Conservation (phyloP, 2,797 vertebrate species). For the Dromococcyx pavoninus region DNA sequence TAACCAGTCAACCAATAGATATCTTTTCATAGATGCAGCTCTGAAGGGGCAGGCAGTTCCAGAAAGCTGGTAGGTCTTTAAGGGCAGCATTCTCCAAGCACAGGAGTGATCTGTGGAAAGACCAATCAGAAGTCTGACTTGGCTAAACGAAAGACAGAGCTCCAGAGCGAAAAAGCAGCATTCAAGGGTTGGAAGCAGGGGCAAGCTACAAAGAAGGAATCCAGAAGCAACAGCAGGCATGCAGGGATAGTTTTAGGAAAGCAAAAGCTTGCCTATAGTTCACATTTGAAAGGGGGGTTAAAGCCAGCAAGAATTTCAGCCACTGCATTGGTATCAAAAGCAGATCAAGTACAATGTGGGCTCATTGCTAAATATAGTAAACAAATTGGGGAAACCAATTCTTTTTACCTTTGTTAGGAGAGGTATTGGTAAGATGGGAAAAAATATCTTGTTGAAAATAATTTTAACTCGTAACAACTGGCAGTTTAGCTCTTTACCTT, state of each 20-base stretch:
- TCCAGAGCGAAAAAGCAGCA: neutral
- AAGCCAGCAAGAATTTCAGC: neutral
- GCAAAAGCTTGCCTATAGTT: neutral
- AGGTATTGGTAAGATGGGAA: neutral
- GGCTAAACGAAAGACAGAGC: neutral
- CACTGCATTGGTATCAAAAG: neutral
- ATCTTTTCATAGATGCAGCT: neutral
- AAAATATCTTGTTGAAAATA: neutral
- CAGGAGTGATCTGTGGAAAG: neutral
- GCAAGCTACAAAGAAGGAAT: neutral
- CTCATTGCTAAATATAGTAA: neutral
- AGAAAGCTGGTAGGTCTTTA: neutral
- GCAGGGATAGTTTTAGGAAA: neutral
- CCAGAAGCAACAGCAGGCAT: neutral
- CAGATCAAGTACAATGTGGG: fast-evolving
- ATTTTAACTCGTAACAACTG: neutral
- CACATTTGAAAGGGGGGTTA: neutral
- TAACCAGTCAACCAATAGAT: neutral
- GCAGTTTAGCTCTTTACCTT: neutral
- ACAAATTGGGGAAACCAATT: neutral
- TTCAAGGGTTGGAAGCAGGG: neutral
- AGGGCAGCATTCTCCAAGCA: neutral
- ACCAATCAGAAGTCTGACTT: neutral
- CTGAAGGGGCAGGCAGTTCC: neutral
- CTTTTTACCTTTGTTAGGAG: neutral